A percentile compares a stretch with the other conserved stretches of the same genome.
Evolutionary conservation across 1,140 invertebrate species (phyloP).

Genomic region (Scylla paramamosain): DNA sequence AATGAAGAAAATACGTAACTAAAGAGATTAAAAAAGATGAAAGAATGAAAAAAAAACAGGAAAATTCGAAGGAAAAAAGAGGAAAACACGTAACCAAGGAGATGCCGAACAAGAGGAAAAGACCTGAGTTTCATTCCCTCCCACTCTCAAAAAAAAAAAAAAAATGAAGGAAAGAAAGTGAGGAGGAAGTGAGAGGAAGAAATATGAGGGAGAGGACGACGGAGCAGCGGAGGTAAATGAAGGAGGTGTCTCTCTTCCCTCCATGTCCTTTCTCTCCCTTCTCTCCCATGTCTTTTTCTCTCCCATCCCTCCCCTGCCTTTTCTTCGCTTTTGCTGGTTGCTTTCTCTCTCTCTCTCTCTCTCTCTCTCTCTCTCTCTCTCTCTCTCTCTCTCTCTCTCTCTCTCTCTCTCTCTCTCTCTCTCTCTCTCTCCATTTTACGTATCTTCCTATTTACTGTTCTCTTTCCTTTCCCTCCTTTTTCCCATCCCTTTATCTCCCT

Average conservation of each 20-base stretch:
- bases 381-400: not conserved
- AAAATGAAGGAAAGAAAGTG: too few relatives aligned
- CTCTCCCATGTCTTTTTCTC: not conserved
- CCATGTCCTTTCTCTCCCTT: not conserved
- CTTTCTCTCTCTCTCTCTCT: not conserved
- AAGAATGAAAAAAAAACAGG: not conserved
- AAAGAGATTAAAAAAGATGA: not conserved
- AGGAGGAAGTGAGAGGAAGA: too few relatives aligned
- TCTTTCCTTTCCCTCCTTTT: not conserved
- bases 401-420: not conserved
- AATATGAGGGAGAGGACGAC: too few relatives aligned
- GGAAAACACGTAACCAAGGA: not conserved
- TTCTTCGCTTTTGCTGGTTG: not conserved
- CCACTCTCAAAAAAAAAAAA: too few relatives aligned
- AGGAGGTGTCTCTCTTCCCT: not conserved
- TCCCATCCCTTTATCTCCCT: not conserved
- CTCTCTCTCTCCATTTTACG: not conserved
- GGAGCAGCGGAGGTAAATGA: too few relatives aligned
- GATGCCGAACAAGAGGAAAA: too few relatives aligned
- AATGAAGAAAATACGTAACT: not conserved
- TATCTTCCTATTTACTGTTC: not conserved
- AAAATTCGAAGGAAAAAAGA: not conserved
- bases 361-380: not conserved
- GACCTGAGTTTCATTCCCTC: too few relatives aligned
- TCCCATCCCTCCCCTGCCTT: not conserved